Evolutionary conservation across 2,888 invertebrate species (phyloP), one percentile per base, ranked within the genome.

Genomic region (Theristus sp.): DNA sequence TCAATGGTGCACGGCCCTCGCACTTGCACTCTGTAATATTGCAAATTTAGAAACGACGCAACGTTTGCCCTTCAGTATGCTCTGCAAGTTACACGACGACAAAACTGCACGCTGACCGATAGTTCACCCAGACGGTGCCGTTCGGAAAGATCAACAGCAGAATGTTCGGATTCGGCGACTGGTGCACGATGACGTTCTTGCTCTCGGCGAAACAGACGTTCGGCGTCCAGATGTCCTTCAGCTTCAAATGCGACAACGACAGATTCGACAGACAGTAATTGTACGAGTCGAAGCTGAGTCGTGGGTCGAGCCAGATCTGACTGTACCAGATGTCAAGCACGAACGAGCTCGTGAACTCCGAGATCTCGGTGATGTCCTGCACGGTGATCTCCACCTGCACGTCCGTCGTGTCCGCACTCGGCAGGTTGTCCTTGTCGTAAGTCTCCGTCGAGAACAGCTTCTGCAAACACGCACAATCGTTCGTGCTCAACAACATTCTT

Each of bases 171-270:
- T 67, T 66, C 1, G 72, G 72, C 2, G 73, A 73, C 0, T 67
- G 62, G 62, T 72, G 72, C 27, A 72, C 69, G 61, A 70, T 68
- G 1, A 71, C 71, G 62, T 70, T 70, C 64, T 72, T 72, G 62
- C 70, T 71, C 65, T 72, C 73, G 49, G 69, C 72, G 56, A 72
- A 71, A 60, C 72, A 73, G 38, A 72, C 71, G 62, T 72, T 72
- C 38, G 72, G 72, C 13, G 71, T 71, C 72, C 72, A 72, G 57
- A 72, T 65, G 20, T 68, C 64, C 10, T 67, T 67, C 31, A 72
- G 64, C 60, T 70, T 70, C 59, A 71, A 69, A 0, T 70, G 66
- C 1, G 69, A 69, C 27, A 72, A 63, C 26, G 71, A 72, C 13
- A 72, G 66, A 57, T 72, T 72, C 57, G 67, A 64, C 24, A 54